These are phyloP conservation scores for Brachystomella parvula DNA, from an alignment of 1,140 invertebrate genomes.

Conservation along the genomic window DNA sequence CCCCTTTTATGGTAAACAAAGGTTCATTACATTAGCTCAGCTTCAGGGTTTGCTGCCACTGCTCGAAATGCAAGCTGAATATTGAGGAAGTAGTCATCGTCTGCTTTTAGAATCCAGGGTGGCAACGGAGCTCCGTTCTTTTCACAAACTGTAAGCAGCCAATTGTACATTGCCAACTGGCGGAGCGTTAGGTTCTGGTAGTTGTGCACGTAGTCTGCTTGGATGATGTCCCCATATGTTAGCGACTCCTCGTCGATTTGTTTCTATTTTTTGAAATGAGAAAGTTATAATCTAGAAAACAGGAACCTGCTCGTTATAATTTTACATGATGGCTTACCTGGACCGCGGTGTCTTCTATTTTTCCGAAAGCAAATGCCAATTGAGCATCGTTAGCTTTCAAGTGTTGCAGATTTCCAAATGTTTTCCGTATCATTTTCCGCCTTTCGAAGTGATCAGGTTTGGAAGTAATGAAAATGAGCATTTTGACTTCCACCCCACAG, in stretches of 20 bases:
- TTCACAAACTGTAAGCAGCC: neutral
- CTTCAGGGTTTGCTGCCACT: neutral
- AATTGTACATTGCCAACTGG: neutral
- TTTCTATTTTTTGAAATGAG: no score
- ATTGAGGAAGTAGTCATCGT: conserved; percentile 11
- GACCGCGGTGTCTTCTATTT: neutral
- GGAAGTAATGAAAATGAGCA: neutral
- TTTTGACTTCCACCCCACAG: neutral
- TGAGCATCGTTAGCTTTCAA: neutral
- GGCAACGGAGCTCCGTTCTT: neutral
- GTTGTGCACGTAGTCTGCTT: neutral
- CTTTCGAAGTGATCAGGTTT: neutral
- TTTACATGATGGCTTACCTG: neutral
- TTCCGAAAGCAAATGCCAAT: neutral
- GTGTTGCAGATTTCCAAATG: neutral
- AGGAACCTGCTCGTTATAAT: neutral
- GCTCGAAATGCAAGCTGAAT: neutral
- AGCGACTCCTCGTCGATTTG: neutral
- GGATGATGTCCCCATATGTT: neutral
- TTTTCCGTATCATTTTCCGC: neutral
- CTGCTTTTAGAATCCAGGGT: conserved; percentile 1
- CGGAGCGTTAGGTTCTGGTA: conserved; percentile 2
- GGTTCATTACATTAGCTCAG: conserved; percentile 1
- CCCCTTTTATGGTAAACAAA: no score
- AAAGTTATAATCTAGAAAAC: neutral